phyloP scores from a whole-genome alignment of 2,113 vertebrate genomes.

The Sarotherodon lohbergeri region DNA sequence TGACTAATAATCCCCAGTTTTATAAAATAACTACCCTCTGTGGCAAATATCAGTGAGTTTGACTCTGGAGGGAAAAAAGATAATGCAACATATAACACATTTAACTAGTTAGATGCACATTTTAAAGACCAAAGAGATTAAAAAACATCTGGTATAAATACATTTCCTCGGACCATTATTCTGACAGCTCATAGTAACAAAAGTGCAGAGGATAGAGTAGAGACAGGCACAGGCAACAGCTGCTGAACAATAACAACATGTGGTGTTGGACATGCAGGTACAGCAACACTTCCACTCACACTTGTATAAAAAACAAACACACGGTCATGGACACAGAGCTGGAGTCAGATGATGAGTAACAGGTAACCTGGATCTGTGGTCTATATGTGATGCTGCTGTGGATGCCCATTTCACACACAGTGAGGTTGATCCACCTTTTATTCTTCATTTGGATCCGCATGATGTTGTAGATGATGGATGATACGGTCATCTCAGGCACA shows the following conservation, averaged over 20 bases:
- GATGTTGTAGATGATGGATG: not conserved
- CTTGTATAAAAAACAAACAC: not conserved
- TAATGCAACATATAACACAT: not conserved
- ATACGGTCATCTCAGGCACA: not conserved
- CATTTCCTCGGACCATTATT: not conserved
- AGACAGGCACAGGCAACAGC: not conserved
- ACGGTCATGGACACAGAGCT: rapidly evolving
- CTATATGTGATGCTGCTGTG: not conserved
- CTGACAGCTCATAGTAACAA: not conserved
- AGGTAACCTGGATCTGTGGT: not conserved
- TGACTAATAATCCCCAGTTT: not conserved
- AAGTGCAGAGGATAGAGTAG: not conserved
- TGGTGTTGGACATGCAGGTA: not conserved
- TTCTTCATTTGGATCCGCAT: not conserved
- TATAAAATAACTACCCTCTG: not conserved
- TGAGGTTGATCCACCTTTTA: not conserved
- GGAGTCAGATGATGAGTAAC: not conserved
- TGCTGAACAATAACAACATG: not conserved
- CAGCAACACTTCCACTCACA: not conserved
- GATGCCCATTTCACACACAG: not conserved
- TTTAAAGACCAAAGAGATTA: not conserved
- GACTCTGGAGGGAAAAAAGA: not conserved
- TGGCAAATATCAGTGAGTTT: not conserved
- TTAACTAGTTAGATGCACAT: not conserved
- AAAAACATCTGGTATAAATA: not conserved